These are phyloP conservation scores for Sakesphorus luctuosus DNA, from an alignment of 2,113 vertebrate genomes.

Conservation along the genomic window DNA sequence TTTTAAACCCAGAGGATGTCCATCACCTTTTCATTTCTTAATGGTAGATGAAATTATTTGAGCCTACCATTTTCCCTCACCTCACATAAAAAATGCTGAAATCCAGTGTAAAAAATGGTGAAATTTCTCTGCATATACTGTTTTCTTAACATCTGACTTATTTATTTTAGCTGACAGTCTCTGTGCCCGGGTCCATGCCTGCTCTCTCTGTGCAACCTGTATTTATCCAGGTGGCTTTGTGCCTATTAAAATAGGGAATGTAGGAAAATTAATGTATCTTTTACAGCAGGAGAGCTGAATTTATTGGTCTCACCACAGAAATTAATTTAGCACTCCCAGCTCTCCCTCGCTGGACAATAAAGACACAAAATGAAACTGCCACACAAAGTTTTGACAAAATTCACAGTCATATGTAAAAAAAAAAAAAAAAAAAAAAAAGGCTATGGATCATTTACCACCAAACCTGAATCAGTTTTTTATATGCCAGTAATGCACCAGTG, in stretches of 20 bases:
- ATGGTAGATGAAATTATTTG: not conserved
- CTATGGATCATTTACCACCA: not conserved
- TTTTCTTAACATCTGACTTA: not conserved
- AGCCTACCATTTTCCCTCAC: not conserved
- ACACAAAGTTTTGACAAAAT: slow-evolving; percentile 11
- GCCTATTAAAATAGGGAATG: not conserved
- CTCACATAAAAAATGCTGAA: not conserved
- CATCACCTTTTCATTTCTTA: not conserved
- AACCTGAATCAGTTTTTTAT: not conserved
- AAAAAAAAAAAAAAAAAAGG: not conserved
- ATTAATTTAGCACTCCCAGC: slow-evolving; percentile 44
- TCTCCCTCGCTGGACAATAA: slow-evolving; percentile 34
- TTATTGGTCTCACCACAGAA: slow-evolving; percentile 40
- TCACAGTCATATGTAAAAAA: not conserved
- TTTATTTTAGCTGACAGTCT: not conserved
- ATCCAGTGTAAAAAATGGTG: not conserved
- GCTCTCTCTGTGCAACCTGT: not conserved
- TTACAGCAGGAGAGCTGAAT: slow-evolving; percentile 28
- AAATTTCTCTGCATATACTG: not conserved
- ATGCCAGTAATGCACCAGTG: not conserved
- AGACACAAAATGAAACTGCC: slow-evolving; percentile 19
- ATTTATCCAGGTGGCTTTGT: slow-evolving; percentile 38
- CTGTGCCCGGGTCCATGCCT: not conserved
- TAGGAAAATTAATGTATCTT: slow-evolving; percentile 47
- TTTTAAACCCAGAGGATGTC: slow-evolving; percentile 12